Conservation (phyloP, 2,113 vertebrate species). For the Leptobrachium ailaonicum region DNA sequence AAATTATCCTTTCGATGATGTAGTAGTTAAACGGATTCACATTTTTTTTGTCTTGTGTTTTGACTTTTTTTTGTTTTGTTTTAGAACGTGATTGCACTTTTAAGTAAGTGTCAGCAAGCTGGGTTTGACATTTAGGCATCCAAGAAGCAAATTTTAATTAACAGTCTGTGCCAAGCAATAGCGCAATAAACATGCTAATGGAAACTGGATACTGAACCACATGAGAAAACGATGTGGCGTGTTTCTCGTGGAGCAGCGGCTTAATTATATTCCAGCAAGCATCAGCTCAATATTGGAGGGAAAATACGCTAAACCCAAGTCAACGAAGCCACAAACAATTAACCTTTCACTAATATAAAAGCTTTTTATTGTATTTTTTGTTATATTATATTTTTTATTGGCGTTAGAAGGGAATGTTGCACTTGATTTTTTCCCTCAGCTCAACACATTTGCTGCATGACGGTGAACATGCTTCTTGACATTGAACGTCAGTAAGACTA, state of each 20-base stretch:
- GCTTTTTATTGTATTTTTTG: too few relatives aligned
- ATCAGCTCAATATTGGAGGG: neutral
- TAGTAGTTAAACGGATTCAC: neutral
- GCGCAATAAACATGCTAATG: conserved; percentile 35
- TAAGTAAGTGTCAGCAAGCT: conserved; percentile 22
- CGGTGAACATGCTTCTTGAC: too few relatives aligned
- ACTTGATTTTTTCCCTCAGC: too few relatives aligned
- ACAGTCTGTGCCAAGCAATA: conserved; percentile 7
- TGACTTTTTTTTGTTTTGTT: neutral
- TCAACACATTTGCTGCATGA: too few relatives aligned
- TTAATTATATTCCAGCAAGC: neutral
- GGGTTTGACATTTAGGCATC: conserved; percentile 40
- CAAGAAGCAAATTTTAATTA: conserved; percentile 42
- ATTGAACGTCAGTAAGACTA: too few relatives aligned
- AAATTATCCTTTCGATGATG: neutral
- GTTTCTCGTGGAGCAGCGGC: neutral
- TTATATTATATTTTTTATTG: too few relatives aligned
- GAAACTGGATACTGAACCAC: conserved; percentile 24
- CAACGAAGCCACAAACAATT: neutral
- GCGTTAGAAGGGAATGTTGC: too few relatives aligned
- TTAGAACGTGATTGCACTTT: conserved; percentile 25
- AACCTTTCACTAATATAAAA: neutral
- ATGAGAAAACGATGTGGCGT: neutral
- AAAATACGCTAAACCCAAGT: neutral
- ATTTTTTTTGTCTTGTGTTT: neutral